These are phyloP conservation scores for Lobophora halterata DNA, from an alignment of 2,888 invertebrate genomes.

Conservation along the genomic window DNA sequence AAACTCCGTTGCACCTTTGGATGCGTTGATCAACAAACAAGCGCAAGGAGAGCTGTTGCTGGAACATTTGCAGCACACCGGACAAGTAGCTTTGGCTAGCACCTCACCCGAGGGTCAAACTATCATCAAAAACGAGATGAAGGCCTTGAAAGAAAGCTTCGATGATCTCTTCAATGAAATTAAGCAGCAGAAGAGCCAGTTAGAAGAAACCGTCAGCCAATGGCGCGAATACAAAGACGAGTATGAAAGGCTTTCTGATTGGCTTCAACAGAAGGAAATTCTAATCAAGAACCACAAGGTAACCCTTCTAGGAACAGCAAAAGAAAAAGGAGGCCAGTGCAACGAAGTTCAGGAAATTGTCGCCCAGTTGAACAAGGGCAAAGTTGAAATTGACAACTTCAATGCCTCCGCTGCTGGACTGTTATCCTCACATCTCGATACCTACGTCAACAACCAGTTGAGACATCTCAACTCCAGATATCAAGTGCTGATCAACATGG, in stretches of 20 bases:
- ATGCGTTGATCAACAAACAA: slow-evolving; percentile 92
- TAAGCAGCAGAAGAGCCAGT: slow-evolving; percentile 89
- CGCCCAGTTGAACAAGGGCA: slow-evolving; percentile 87
- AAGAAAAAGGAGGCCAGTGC: slow-evolving; percentile 93
- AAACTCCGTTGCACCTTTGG: slow-evolving; percentile 92
- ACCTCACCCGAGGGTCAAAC: slow-evolving; percentile 90
- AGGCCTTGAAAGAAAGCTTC: slow-evolving; percentile 91
- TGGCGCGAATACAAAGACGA: slow-evolving; percentile 97
- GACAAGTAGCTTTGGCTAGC: slow-evolving; percentile 91
- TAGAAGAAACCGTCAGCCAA: slow-evolving; percentile 90
- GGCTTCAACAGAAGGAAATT: slow-evolving; percentile 95
- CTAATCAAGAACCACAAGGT: slow-evolving; percentile 94
- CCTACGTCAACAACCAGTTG: slow-evolving; percentile 92
- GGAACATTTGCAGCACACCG: slow-evolving; percentile 93
- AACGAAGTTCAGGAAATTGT: slow-evolving; percentile 89
- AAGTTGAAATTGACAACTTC: slow-evolving; percentile 90
- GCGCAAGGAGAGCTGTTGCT: slow-evolving; percentile 93
- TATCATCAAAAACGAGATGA: slow-evolving; percentile 91
- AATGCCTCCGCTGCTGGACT: slow-evolving; percentile 89
- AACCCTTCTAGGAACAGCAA: slow-evolving; percentile 87
- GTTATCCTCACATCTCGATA: slow-evolving; percentile 90
- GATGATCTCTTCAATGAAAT: slow-evolving; percentile 92
- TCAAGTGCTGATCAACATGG: slow-evolving; percentile 93
- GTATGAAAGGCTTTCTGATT: slow-evolving; percentile 93
- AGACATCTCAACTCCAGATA: slow-evolving; percentile 93